Evolutionary conservation across 1,140 invertebrate species (phyloP), one percentile per base, ranked within the genome.

Genomic region (Calliopsis andreniformis): DNA sequence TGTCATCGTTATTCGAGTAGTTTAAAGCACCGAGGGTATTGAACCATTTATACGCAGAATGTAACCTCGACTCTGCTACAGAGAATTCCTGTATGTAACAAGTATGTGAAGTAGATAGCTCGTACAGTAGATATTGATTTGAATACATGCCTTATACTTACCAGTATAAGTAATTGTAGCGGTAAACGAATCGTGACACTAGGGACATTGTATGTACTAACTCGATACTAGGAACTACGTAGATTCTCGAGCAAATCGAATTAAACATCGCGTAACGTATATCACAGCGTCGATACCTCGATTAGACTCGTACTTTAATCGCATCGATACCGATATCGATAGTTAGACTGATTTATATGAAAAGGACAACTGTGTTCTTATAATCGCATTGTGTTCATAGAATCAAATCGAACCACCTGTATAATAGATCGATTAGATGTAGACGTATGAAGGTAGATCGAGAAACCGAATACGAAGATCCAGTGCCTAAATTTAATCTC

Each of bases 401-500:
- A 30, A 30, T 55, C 45, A 4, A 47, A 18, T 18, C 10, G 35
- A 39, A 39, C 3, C 4, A 10, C 3, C 4, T 39, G 35, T 39
- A 39, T 10, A 10, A 39, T 39, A 39, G 10, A 39, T 39, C 10
- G 56, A 59, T 58, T 58, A 35, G 55, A 58, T 10, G 16, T 58
- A 58, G n/a, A n/a, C 4, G n/a, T n/a, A 6, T 23, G 35, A 28
- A 16, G 0, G 4, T 18, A 32, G 1, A 2, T 8, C 42, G n/a
- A 14, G 39, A 12, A 45, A 56, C 47, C 18, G 43, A 53, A 75
- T 39, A 20, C 39, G 3, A 35, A 62, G 39, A 30, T 58, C 67
- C 69, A 86, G 81, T 82, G 83, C 76, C 82, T 84, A 45, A 73
- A 82, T 43, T 76, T 70, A 78, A 79, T 78, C 47, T 63, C 61